Evolutionary conservation across 2,113 vertebrate species (phyloP).

Genomic region (Engystomops pustulosus): DNA sequence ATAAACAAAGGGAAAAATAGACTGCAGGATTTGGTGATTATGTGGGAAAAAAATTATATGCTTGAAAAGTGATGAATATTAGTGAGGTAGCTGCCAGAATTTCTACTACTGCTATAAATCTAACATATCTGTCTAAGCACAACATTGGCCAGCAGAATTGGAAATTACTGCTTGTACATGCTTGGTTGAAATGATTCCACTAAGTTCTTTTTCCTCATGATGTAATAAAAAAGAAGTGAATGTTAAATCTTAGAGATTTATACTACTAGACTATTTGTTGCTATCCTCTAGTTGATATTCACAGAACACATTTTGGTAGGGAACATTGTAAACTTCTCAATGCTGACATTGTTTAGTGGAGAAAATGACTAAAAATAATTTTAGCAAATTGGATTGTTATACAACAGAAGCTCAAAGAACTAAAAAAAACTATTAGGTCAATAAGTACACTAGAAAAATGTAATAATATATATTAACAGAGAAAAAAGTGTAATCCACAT

Average conservation of each 20-base stretch:
- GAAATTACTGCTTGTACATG: slow-evolving; percentile 54
- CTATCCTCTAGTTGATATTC: background rate
- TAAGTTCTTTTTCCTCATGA: slow-evolving; percentile 45
- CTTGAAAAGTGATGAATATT: slow-evolving; percentile 46
- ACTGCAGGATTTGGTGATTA: slow-evolving; percentile 22
- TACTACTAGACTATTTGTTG: background rate
- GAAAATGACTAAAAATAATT: background rate
- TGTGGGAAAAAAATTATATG: slow-evolving; percentile 29
- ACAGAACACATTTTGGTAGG: background rate
- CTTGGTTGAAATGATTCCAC: slow-evolving; percentile 33
- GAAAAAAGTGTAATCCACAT: no score
- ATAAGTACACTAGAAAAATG: no score
- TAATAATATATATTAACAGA: no score
- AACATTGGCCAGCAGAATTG: slow-evolving; percentile 36
- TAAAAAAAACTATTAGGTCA: no score
- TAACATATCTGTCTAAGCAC: slow-evolving; percentile 35
- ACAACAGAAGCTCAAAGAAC: no score
- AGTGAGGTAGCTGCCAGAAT: slow-evolving; percentile 43
- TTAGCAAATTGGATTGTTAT: background rate
- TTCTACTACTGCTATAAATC: slow-evolving; percentile 54
- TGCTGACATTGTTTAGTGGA: background rate
- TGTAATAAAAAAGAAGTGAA: slow-evolving; percentile 30
- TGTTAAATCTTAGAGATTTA: slow-evolving; percentile 35
- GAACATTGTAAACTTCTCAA: background rate
- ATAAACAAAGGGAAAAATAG: slow-evolving; percentile 34